These are phyloP conservation scores for Gadus chalcogrammus DNA, from an alignment of 2,113 vertebrate species.

Conservation along the genomic window DNA sequence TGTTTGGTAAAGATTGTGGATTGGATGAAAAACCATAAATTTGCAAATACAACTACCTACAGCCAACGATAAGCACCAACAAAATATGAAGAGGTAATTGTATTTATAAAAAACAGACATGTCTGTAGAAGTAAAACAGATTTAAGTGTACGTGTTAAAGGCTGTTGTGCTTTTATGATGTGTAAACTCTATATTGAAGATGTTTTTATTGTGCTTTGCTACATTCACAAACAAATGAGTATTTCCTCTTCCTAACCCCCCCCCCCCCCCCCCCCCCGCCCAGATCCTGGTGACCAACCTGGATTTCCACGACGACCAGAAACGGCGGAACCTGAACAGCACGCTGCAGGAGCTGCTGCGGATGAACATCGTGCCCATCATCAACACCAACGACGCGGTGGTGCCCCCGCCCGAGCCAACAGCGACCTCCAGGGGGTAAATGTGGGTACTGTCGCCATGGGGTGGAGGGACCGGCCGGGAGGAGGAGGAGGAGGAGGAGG, in stretches of 20 bases:
- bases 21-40: no score
- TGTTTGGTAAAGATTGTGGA: no score
- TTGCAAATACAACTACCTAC: no score
- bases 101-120: no score
- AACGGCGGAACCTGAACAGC: constrained; percentile 91
- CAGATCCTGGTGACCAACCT: constrained; percentile 97
- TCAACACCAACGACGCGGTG: constrained; percentile 97
- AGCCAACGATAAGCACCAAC: no score
- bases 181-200: no score
- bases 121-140: no score
- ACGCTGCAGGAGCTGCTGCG: constrained; percentile 90
- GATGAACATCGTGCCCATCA: constrained; percentile 99
- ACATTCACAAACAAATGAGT: background rate
- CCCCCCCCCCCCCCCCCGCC: background rate
- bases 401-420: constrained; percentile 93
- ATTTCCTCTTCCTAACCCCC: background rate
- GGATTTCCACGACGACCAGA: constrained; percentile 96
- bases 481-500: constrained; percentile 6
- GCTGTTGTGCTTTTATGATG: no score
- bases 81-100: no score
- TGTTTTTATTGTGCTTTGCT: background rate
- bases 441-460: constrained; percentile 79
- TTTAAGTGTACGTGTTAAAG: no score
- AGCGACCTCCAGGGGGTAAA: constrained; percentile 99
- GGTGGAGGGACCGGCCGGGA: constrained; percentile 22